phyloP scores from a whole-genome alignment of 2,888 invertebrate genomes.

The Euplagia quadripunctaria region DNA sequence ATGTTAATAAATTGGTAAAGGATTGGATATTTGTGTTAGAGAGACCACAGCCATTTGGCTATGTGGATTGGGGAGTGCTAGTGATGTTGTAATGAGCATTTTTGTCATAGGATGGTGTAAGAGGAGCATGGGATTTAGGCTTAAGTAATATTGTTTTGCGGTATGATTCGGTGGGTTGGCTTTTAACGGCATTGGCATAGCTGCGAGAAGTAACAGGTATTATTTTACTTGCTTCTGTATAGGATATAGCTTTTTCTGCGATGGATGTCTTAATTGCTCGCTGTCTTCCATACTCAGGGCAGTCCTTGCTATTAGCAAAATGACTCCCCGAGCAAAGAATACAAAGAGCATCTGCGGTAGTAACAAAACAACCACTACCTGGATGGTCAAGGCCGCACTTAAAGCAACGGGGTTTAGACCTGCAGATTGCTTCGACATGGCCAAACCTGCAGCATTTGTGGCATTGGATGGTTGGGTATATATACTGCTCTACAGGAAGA shows the following conservation, averaged over 20 bases:
- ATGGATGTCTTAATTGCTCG: background rate
- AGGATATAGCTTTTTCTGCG: background rate
- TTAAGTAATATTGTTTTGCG: background rate
- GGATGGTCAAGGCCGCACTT: too few relatives aligned
- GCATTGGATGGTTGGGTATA: too few relatives aligned
- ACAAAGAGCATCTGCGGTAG: too few relatives aligned
- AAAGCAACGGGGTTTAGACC: too few relatives aligned
- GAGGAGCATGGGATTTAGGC: background rate
- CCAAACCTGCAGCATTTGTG: too few relatives aligned
- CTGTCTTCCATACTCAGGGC: background rate
- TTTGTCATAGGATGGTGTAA: background rate
- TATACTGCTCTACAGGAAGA: too few relatives aligned
- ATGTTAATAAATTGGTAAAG: background rate
- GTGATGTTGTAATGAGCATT: background rate
- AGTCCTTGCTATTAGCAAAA: too few relatives aligned
- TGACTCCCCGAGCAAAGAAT: too few relatives aligned
- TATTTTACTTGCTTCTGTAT: background rate
- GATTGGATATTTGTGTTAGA: background rate
- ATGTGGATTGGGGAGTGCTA: background rate
- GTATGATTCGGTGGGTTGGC: background rate
- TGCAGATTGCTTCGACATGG: too few relatives aligned
- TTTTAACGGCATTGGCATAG: background rate
- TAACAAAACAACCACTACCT: too few relatives aligned
- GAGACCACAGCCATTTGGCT: background rate
- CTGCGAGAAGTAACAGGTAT: background rate